Evolutionary conservation across 1,140 invertebrate genomes (phyloP), one percentile per base, ranked within the genome.

Genomic region (Pseudomyrmex pallidus): DNA sequence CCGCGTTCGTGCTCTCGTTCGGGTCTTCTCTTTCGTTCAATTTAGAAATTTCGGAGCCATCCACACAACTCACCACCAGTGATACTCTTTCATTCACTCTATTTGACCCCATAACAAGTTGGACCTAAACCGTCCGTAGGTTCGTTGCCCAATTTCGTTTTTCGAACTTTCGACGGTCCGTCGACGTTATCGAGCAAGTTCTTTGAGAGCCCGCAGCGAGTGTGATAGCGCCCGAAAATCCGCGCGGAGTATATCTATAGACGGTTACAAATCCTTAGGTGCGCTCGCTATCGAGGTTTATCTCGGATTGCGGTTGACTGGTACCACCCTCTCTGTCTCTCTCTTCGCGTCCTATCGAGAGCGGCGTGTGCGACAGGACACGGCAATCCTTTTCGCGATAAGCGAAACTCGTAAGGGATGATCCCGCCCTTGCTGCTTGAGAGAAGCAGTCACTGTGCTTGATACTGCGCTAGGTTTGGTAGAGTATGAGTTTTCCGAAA

Each of bases 291-390:
- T 83, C 68, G 80, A 80, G 80, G 83, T 85, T 87, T 87, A 89
- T 89, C 83, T 74, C 68, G 83, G 87, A 87, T 89, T 87, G 85
- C 85, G 85, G 87, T 72, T 83, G 67, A 85, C 68, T 74, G 85
- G 63, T 82, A 63, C 44, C 63, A 62, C 25, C 64, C 57, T 35
- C 35, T 35, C 35, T 35, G 0, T 35, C 35, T 35, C 35, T 35
- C 35, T 35, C 63, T 67, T 56, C 13, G 64, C 66, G 46, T 50
- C 46, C 48, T 44, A 8, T 48, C 82, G 22, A 35, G 35, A 35
- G 44, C 74, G 74, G 61, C 15, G 74, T 20, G 17, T 50, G 35
- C 22, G 50, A 57, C 9, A 62, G 56, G 74, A 84, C 52, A 76
- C 50, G 46, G 82, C 82, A 78, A 84, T 78, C 74, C 74, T 78